A percentile compares a stretch with the other conserved stretches of the same genome.
Evolutionary conservation across 2,113 vertebrate genomes (phyloP).

Genomic region (Tylochromis polylepis): DNA sequence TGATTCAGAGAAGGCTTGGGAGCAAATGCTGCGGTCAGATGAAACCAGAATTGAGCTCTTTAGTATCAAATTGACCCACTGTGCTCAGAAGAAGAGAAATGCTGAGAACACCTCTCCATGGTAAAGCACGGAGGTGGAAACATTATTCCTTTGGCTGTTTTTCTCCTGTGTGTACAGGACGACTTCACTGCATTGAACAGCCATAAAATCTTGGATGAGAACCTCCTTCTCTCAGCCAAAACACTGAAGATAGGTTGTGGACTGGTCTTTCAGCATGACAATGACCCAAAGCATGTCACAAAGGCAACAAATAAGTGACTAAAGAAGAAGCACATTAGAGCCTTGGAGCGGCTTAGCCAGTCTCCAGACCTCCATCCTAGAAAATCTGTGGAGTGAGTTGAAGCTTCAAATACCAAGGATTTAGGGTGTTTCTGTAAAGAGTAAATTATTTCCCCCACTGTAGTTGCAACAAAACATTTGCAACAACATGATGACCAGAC

Average conservation of each 20-base stretch:
- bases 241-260: neutral
- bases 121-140: neutral
- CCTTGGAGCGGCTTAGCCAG: neutral
- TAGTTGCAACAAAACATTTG: neutral
- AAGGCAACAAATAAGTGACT: neutral
- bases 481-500: neutral
- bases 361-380: neutral
- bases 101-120: neutral
- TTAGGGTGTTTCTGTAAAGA: accelerated
- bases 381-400: neutral
- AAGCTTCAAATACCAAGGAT: neutral
- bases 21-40: accelerated
- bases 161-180: neutral
- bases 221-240: neutral
- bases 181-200: neutral
- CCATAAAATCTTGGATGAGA: accelerated
- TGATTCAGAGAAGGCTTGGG: neutral
- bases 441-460: neutral
- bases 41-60: neutral
- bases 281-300: neutral
- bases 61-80: neutral
- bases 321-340: neutral
- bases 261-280: neutral
- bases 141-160: neutral
- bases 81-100: neutral